A percentile compares a stretch with the other conserved stretches of the same genome.
phyloP scores from a whole-genome alignment of 2,113 vertebrate genomes.

The Perca schrenkii region DNA sequence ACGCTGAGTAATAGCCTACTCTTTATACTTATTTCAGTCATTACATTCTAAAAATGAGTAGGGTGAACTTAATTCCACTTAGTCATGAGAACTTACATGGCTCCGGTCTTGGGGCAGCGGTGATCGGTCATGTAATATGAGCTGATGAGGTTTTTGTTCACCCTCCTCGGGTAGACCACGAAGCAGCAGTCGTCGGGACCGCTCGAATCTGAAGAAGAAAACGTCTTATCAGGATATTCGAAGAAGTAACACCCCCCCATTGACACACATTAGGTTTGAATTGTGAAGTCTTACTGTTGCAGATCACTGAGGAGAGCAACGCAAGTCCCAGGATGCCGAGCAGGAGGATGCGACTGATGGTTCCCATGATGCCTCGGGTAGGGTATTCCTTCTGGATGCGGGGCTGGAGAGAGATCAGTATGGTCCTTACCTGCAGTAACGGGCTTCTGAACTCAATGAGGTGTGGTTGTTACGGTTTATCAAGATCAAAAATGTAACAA shows the following conservation, averaged over 20 bases:
- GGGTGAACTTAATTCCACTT: no score
- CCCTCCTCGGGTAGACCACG: not conserved
- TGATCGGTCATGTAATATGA: constrained; percentile 5
- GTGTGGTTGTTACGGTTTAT: not conserved
- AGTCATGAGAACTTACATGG: constrained; percentile 55
- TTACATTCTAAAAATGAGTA: not conserved
- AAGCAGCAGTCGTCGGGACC: constrained; percentile 73
- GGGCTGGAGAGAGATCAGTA: not conserved
- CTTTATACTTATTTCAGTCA: no score
- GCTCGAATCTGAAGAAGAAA: not conserved
- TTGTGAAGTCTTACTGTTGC: constrained; percentile 50
- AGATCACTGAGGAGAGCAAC: constrained; percentile 30
- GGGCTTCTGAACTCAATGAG: not conserved
- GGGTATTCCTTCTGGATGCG: not conserved
- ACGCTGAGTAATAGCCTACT: not conserved
- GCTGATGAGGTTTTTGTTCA: fast-evolving
- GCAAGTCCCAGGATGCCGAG: constrained; percentile 64
- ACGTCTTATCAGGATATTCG: fast-evolving
- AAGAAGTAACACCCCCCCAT: not conserved
- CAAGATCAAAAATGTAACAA: not conserved
- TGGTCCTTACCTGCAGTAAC: not conserved
- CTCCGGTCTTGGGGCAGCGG: constrained; percentile 39
- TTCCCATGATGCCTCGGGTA: constrained; percentile 56
- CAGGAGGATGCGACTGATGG: constrained; percentile 51
- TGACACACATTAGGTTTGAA: not conserved